Base-by-base conservation (phyloP, 1,140 invertebrate genomes). In the Scaptomyza graminum region DNA sequence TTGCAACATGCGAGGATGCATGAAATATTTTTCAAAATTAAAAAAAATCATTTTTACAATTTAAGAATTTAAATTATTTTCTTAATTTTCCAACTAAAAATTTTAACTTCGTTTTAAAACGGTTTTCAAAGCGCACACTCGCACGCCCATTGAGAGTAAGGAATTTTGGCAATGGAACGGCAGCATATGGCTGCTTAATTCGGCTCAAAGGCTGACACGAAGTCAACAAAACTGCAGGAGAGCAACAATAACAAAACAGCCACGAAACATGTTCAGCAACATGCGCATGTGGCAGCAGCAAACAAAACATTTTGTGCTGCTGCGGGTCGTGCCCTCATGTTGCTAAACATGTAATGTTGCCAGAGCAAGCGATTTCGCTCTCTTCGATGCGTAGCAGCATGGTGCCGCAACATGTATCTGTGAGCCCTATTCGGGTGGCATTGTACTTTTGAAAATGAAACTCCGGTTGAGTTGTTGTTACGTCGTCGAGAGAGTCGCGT, bases 381-480 rank as follows among this genome's bases (percentile, higher is more conserved):
- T 56, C 39, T 57, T 49, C 16, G 7, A 13, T 50, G 54, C 54
- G 54, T 44, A 18, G 51, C 60, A 62, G 28, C 66, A 69, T 69
- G 66, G 66, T 69, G 15, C 13, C 67, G 15, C 39, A 70, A 66
- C 68, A 66, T 70, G 55, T 31, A n/a, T 46, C 41, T 47, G 25
- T 13, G 5, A 34, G 34, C 46, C 31, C 28, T 13, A 41, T 37
- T 54, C 22, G 37, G 37, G n/a, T 44, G 55, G 39, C 49, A n/a
- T 67, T 54, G 18, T 60, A 41, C 41, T 56, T 56, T 44, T 22
- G 13, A 13, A 67, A 67, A 16, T 22, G 49, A 50, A 68, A 73
- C 69, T 73, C 69, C 69, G 49, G 8, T 13, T 67, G 69, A 73
- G 64, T 73, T 73, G 69, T 71, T 65, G 62, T 71, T 71, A 65